These are phyloP conservation scores for Agrenia bidenticulata DNA, from an alignment of 2,888 invertebrate species.

Conservation along the genomic window DNA sequence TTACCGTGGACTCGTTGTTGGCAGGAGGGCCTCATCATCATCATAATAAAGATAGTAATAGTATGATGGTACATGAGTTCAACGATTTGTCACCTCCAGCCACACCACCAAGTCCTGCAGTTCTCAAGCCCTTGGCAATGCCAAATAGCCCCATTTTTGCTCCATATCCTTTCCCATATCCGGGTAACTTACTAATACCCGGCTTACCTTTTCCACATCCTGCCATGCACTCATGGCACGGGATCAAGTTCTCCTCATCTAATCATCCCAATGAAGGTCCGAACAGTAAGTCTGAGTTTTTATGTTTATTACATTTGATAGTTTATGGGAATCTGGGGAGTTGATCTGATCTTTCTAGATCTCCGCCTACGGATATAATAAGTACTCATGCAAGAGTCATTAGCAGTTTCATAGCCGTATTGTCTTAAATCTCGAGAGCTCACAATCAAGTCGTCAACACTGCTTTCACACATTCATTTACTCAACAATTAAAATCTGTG, in stretches of 20 bases:
- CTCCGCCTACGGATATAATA: conserved; percentile 9
- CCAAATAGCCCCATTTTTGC: conserved; percentile 52
- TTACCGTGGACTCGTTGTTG: conserved; percentile 52
- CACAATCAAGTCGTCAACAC: conserved; percentile 42
- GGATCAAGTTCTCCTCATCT: conserved; percentile 48
- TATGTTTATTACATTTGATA: conserved; percentile 1
- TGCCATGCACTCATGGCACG: conserved; percentile 48
- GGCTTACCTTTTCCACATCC: conserved; percentile 51
- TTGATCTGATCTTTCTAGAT: neutral
- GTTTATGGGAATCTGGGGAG: neutral
- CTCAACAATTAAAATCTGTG: conserved; percentile 15
- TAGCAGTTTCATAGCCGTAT: conserved; percentile 11
- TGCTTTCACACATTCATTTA: conserved; percentile 29
- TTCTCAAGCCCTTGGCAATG: conserved; percentile 51
- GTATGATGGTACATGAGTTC: conserved; percentile 45
- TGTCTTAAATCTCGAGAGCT: conserved; percentile 6
- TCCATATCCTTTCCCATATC: conserved; percentile 50
- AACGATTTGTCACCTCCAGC: conserved; percentile 53
- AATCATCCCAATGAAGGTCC: conserved; percentile 40
- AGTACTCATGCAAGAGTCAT: conserved; percentile 14
- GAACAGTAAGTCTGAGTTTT: conserved; percentile 42
- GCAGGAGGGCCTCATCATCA: conserved; percentile 21
- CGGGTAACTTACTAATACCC: conserved; percentile 51
- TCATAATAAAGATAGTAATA: conserved; percentile 24
- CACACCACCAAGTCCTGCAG: conserved; percentile 52